Evolutionary conservation across 1,140 invertebrate species (phyloP).

Genomic region (Macrocentrus cingulum): DNA sequence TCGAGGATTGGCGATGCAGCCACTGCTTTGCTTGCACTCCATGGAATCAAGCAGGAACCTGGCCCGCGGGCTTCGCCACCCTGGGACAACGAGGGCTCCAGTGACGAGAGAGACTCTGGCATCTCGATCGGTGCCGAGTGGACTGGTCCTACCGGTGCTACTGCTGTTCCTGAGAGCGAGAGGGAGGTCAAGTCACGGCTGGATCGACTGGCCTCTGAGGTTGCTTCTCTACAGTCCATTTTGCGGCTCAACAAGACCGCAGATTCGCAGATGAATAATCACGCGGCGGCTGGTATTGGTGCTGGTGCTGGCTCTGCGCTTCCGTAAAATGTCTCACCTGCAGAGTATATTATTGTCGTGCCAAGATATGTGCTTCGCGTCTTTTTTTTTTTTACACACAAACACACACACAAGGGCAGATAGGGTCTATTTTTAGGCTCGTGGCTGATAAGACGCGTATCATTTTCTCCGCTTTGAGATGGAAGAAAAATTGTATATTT

Average conservation of each 20-base stretch:
- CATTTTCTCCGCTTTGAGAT: too few relatives aligned
- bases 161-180: constrained; percentile 63
- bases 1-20: constrained; percentile 84
- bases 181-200: constrained; percentile 82
- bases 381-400: too few relatives aligned
- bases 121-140: constrained; percentile 79
- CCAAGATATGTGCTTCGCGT: constrained; percentile 18
- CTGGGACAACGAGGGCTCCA: constrained; percentile 80
- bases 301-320: constrained; percentile 25
- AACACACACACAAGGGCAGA: too few relatives aligned
- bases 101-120: constrained; percentile 84
- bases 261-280: constrained; percentile 32
- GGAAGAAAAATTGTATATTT: too few relatives aligned
- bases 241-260: constrained; percentile 54
- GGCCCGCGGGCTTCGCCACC: constrained; percentile 74
- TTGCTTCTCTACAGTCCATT: constrained; percentile 83
- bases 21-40: constrained; percentile 73
- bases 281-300: constrained; percentile 25
- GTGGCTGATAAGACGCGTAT: too few relatives aligned
- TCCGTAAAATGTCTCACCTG: constrained; percentile 14
- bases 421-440: neutral
- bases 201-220: constrained; percentile 85
- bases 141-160: constrained; percentile 49
- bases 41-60: constrained; percentile 82
- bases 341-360: constrained; percentile 16